These are phyloP conservation scores for Lontra canadensis DNA, from an alignment of 2,113 vertebrate species.

Conservation along the genomic window DNA sequence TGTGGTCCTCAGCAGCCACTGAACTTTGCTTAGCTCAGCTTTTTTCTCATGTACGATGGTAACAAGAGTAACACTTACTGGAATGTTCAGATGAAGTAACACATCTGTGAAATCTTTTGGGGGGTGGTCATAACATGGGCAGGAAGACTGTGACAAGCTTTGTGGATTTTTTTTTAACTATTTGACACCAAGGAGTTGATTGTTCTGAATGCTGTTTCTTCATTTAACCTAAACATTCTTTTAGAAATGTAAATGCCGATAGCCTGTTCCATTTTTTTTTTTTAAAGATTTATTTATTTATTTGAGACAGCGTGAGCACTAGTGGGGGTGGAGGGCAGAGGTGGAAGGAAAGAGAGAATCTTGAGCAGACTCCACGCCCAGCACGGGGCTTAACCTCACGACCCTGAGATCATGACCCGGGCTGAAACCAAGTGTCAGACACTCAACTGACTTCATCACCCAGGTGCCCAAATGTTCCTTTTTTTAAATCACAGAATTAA, in stretches of 20 bases:
- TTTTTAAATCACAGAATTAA: background rate
- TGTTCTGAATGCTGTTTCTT: background rate
- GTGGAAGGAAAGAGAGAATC: background rate
- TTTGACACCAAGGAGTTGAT: background rate
- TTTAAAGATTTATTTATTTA: background rate
- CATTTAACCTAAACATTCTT: background rate
- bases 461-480: background rate
- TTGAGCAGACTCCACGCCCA: background rate
- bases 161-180: background rate
- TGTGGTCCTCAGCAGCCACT: background rate
- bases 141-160: background rate
- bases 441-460: background rate
- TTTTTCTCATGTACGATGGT: background rate
- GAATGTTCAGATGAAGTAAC: background rate
- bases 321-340: background rate
- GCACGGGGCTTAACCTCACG: background rate
- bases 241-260: constrained; percentile 5
- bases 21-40: background rate
- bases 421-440: background rate
- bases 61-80: background rate
- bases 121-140: background rate
- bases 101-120: background rate
- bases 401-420: background rate
- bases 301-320: background rate
- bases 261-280: background rate